These are phyloP conservation scores for Actinemys pallida DNA, from an alignment of 2,113 vertebrate species.

Conservation along the genomic window DNA sequence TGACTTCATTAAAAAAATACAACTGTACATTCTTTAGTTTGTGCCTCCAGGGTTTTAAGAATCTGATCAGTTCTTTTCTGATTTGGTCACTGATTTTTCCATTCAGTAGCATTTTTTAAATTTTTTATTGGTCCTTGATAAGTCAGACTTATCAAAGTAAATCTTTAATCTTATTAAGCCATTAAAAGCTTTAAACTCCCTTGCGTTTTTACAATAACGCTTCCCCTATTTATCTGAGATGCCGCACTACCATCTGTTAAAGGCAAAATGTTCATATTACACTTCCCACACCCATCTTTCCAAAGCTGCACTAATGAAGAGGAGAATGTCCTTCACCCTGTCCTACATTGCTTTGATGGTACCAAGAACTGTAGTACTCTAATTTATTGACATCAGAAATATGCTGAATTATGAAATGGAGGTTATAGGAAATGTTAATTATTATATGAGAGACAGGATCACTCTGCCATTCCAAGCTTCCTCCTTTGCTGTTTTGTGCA, in stretches of 20 bases:
- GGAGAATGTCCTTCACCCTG: background rate
- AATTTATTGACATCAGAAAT: background rate
- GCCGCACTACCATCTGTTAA: conserved; percentile 1
- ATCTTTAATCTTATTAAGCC: background rate
- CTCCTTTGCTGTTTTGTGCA: background rate
- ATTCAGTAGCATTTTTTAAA: background rate
- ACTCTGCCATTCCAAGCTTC: background rate
- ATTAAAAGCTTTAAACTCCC: background rate
- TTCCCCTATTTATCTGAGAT: conserved; percentile 26
- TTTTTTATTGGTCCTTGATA: background rate
- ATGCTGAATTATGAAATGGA: background rate
- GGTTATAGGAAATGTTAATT: conserved; percentile 12
- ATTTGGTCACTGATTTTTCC: background rate
- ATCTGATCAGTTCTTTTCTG: background rate
- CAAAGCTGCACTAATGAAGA: background rate
- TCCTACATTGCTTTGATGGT: background rate
- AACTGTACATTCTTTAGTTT: background rate
- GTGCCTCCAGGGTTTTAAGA: background rate
- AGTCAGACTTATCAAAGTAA: background rate
- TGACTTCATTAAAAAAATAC: background rate
- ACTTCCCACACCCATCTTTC: background rate
- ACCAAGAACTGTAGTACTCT: background rate
- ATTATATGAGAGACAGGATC: background rate
- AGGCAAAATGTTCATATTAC: background rate
- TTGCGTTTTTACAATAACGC: background rate